These are phyloP conservation scores for Pteromalus puparum DNA, from an alignment of 1,140 invertebrate genomes.

Conservation along the genomic window DNA sequence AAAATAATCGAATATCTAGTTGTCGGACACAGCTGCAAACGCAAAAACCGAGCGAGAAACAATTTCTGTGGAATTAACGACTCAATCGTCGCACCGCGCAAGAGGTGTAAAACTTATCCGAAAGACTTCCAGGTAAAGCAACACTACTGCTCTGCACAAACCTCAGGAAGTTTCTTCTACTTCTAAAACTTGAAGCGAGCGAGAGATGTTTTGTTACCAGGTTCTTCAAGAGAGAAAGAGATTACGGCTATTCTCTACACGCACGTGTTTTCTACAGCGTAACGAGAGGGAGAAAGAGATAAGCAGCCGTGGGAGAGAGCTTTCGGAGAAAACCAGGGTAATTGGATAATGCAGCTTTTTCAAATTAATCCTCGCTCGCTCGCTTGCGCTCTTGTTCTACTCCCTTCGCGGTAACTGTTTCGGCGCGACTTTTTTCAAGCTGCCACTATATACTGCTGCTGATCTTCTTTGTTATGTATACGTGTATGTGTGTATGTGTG, in stretches of 20 bases:
- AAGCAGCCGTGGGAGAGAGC: neutral
- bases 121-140: constrained; percentile 19
- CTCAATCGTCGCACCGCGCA: no score
- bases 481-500: neutral
- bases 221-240: neutral
- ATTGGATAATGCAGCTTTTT: constrained; percentile 46
- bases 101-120: no score
- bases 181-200: constrained; percentile 12
- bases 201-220: neutral
- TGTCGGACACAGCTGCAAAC: no score
- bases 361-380: constrained; percentile 31
- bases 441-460: no score
- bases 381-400: no score
- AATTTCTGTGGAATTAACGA: no score
- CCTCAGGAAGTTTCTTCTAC: no score
- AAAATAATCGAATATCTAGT: no score
- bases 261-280: neutral
- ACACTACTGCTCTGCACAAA: neutral
- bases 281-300: constrained; percentile 21
- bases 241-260: neutral
- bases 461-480: neutral
- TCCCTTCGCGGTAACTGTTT: constrained; percentile 27
- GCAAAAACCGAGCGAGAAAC: no score
- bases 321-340: constrained; percentile 18
- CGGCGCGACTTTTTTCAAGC: neutral